phyloP scores from a whole-genome alignment of 2,888 invertebrate species.

The Diogma glabrata region DNA sequence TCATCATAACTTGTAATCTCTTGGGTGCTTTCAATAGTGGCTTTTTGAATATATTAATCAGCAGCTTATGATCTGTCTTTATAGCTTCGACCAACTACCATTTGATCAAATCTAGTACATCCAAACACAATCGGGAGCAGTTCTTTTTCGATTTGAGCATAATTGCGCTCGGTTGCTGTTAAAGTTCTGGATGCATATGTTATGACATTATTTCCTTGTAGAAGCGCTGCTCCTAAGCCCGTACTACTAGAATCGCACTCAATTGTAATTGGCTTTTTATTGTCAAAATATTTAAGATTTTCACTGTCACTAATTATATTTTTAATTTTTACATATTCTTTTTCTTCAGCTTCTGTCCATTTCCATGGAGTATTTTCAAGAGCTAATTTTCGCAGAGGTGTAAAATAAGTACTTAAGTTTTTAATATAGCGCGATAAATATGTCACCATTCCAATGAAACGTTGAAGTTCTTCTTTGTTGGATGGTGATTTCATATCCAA shows the following conservation, averaged over 20 bases:
- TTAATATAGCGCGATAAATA: too few species aligned
- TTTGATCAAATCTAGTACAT: not conserved
- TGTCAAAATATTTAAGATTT: not conserved
- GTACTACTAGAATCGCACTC: not conserved
- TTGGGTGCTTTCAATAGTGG: not conserved
- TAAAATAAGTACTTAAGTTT: too few species aligned
- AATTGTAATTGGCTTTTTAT: not conserved
- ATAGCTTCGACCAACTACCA: not conserved
- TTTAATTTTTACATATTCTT: not conserved
- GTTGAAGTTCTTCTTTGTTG: too few species aligned
- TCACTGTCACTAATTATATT: not conserved
- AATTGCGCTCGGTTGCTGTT: not conserved
- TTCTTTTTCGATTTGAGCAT: not conserved
- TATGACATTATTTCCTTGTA: not conserved
- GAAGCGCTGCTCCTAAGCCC: not conserved
- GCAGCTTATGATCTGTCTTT: not conserved
- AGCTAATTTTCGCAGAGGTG: not conserved
- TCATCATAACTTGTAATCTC: constrained; percentile 13
- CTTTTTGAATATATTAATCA: not conserved
- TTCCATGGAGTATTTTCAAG: not conserved
- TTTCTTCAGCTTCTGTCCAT: not conserved
- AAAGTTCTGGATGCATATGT: not conserved
- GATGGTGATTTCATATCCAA: too few species aligned
- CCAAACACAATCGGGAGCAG: not conserved
- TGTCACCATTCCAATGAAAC: too few species aligned